Evolutionary conservation across 2,888 invertebrate species (phyloP), one percentile per base, ranked within the genome.

Genomic region (Tholera decimalis): DNA sequence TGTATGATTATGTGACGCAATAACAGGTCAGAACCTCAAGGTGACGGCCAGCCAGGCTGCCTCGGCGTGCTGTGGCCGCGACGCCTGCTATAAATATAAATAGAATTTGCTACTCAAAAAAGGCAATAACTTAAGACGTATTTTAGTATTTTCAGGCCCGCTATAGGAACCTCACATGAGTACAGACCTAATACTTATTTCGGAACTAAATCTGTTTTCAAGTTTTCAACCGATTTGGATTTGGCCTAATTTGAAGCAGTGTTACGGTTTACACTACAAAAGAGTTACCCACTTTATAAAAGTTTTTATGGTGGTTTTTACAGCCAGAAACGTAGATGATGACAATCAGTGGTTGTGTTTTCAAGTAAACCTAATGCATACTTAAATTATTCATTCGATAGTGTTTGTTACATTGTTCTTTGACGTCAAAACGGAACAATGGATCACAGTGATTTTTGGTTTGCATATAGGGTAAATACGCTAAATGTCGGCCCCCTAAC

Each of bases 1-100:
- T 92, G 88, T 90, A 92, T 90, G 87, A 87, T 73, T 74, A 75
- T 80, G 85, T 93, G 93, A 93, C 92, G 93, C 89, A 91, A 90
- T 87, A 84, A 79, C 85, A 91, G 93, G 93, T 93, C 93, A 93
- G 82, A 86, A 77, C 86, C 87, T 91, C 89, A 89, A 89, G 89
- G 89, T 89, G 88, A 89, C 76, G 88, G 82, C 57, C 69, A 83
- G 73, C 75, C 85, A 82, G 83, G 72, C 81, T 71, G 56, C 74
- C 58, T 67, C 74, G 47, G 77, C 85, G 82, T 82, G 83, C 67
- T 43, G 62, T 49, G 43, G 39, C 51, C 67, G 66, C 57, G 57
- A 15, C 44, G 51, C 44, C 26, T 39, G 43, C 49, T 41, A 39
- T 43, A 35, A 53, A 50, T 60, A 60, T 66, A 69, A 46, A 75